Base-by-base conservation (phyloP, 92 coral and sea anemone species). In the Scolanthus callimorphus region DNA sequence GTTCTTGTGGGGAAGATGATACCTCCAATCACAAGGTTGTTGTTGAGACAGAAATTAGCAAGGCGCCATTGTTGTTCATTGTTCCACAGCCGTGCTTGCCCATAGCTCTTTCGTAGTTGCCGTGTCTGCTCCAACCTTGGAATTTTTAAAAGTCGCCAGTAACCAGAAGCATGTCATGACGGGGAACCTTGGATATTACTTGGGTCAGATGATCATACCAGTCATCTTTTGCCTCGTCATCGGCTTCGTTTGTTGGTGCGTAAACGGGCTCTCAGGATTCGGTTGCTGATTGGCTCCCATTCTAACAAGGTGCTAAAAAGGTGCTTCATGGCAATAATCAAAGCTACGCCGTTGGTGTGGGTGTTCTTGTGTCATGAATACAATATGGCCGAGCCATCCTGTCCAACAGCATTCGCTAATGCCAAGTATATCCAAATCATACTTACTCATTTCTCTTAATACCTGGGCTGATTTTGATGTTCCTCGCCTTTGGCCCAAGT, bases 321-420 rank as follows among this genome's bases (percentile, higher is more conserved):
- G n/a, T n/a, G n/a, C n/a, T n/a, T n/a, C n/a, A n/a, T n/a, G n/a
- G n/a, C n/a, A n/a, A n/a, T n/a, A n/a, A n/a, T n/a, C n/a, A n/a
- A n/a, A n/a, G n/a, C n/a, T n/a, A n/a, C n/a, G n/a, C n/a, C n/a
- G n/a, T n/a, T n/a, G n/a, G n/a, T n/a, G n/a, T n/a, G n/a, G n/a
- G n/a, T n/a, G n/a, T n/a, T n/a, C n/a, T n/a, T n/a, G n/a, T n/a
- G n/a, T n/a, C n/a, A n/a, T n/a, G n/a, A n/a, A n/a, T n/a, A n/a
- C n/a, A n/a, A n/a, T n/a, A n/a, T n/a, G n/a, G n/a, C n/a, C n/a
- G n/a, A n/a, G n/a, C n/a, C n/a, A 20, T 29, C 74, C 74, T 48
- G 60, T 74, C 81, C 74, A 74, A 15, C 61, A 64, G 60, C 67
- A 50, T 28, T 74, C 67, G 24, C 73, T 74, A 13, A 74, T 27